Base-by-base conservation (phyloP, 2,113 vertebrate species). In the Hippoglossus stenolepis region DNA sequence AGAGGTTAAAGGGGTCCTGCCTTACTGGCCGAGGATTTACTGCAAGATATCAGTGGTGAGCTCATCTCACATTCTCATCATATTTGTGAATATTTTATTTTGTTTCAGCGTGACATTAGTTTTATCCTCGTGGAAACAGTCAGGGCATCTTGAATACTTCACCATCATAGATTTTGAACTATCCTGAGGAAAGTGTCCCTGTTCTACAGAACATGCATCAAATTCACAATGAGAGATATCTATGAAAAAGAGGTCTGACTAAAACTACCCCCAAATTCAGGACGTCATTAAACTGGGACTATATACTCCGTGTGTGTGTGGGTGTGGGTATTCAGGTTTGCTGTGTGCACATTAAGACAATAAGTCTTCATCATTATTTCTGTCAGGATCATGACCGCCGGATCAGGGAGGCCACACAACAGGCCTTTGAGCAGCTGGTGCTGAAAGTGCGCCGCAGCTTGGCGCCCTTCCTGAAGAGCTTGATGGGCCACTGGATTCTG, bases 401-500 rank as follows among this genome's bases (percentile, higher is more conserved):
- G 2, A 97, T 99, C 82, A 95, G 98, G 80, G 98, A 99, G 93
- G 97, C 97, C 70, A 97, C 97, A 14, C 97, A 99, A 60, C 96
- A 96, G 83, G 97, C 98, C 35, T 97, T 99, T 65, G 96, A 97
- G 88, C 97, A 97, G 83, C 95, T 99, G 83, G 95, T 99, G 84
- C 90, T 98, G 73, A 99, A 99, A 95, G 98, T 99, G 20, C 96
- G 95, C 72, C 96, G 98, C 79, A 96, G 96, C 73, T 91, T 99
- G 84, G 98, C 98, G 72, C 98, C 98, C 49, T 96, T 97, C 87
- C 94, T 99, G 85, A 99, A 97, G 91, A 97, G 92, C 85, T 90
- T 99, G 73, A 99, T 99, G 98, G 98, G 97, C 57, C 96, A 97
- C 87, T 99, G 98, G 98, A 95, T 99, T n/a, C 93, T 99, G 84